Evolutionary conservation across 1,140 invertebrate species (phyloP), one percentile per base, ranked within the genome.

Genomic region (Drosophila setifemur): DNA sequence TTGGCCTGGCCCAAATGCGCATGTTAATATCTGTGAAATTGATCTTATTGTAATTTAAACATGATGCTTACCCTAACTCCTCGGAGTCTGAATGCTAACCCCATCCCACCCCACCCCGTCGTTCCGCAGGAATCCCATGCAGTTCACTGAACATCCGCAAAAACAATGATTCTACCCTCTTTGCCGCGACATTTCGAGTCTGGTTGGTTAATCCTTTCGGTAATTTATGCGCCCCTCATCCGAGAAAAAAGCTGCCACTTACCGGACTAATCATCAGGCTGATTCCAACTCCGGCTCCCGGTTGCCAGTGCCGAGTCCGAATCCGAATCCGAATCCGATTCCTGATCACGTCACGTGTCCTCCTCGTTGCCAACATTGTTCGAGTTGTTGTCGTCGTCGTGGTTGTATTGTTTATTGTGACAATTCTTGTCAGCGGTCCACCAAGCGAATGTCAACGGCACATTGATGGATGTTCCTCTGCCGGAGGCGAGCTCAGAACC

Each of bases 341-440:
- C 25, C 25, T 18, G 52, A 25, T 58, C 69, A 49, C 82, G 79
- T 83, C 79, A 85, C 79, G 79, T 85, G 79, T 85, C 79, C 81
- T 71, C 40, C 70, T 73, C 68, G 57, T 72, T 72, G 55, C 23
- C 48, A 37, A 57, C 44, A 39, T 73, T 68, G 63, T 74, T 63
- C 49, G 53, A 55, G 45, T 37, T 69, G 53, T 73, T 45, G 50
- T 55, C 49, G 25, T 73, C 70, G 67, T 77, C 69, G 73, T 85
- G 63, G 79, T 83, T 83, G 79, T 85, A 85, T 85, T 85, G 79
- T 85, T 85, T 85, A 85, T 85, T 85, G 79, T 85, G 79, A 85
- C 79, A 85, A 85, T 85, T 85, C 81, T 85, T 85, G 79, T 85
- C 79, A 85, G 77, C 79, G 76, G 66, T 69, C 70, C 71, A 79